phyloP scores from a whole-genome alignment of 23 tunicate genomes.

The Styela clava region DNA sequence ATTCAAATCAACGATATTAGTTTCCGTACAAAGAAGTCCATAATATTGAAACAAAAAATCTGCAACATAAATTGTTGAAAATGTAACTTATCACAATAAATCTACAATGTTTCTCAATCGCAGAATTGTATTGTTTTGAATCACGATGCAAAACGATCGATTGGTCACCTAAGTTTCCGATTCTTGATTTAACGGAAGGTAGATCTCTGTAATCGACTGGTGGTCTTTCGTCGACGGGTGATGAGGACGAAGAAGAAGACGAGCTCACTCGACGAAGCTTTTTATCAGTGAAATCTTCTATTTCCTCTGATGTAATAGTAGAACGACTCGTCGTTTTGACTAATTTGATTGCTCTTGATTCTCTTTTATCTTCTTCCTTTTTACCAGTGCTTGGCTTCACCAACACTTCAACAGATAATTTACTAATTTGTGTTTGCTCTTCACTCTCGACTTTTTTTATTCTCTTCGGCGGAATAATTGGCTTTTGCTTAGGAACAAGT shows the following conservation, averaged over 20 bases:
- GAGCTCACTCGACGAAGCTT: slow-evolving; percentile 5
- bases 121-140: too few species aligned
- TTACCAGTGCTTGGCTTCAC: not conserved
- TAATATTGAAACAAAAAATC: too few species aligned
- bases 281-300: not conserved
- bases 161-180: slow-evolving; percentile 32
- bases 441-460: not conserved
- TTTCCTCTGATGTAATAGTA: not conserved
- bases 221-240: slow-evolving; percentile 9
- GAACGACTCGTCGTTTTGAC: not conserved
- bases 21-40: too few species aligned
- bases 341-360: not conserved
- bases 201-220: slow-evolving; percentile 1
- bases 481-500: too few species aligned
- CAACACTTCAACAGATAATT: not conserved
- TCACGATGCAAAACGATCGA: too few species aligned
- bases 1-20: too few species aligned
- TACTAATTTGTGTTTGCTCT: not conserved
- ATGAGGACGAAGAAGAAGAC: slow-evolving; percentile 8
- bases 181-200: slow-evolving; percentile 4
- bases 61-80: too few species aligned
- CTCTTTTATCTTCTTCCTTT: not conserved
- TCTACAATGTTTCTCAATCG: too few species aligned
- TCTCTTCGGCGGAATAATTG: too few species aligned
- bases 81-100: too few species aligned